Conservation (phyloP, 2,797 vertebrate genomes). For the Siniperca scherzeri region DNA sequence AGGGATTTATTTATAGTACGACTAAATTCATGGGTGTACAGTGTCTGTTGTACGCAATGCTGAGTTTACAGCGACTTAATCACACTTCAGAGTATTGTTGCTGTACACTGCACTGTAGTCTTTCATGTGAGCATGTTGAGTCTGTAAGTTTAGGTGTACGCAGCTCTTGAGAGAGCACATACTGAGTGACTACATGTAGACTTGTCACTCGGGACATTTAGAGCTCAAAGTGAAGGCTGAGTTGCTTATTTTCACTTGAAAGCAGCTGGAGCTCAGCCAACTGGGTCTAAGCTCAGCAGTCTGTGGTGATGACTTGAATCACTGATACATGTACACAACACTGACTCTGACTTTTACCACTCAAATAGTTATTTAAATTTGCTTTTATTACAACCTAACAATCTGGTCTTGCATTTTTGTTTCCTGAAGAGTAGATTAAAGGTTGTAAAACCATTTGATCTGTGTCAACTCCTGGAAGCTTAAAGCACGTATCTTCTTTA, state of each 20-base stretch:
- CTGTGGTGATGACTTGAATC: not conserved
- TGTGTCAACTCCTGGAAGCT: not conserved
- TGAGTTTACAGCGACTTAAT: not conserved
- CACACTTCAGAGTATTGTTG: not conserved
- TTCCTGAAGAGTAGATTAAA: not conserved
- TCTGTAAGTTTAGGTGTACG: not conserved
- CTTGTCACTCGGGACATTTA: too few relatives aligned
- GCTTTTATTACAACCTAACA: not conserved
- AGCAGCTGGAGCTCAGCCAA: constrained; percentile 26
- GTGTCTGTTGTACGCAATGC: not conserved
- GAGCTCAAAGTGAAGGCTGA: not conserved
- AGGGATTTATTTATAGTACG: not conserved
- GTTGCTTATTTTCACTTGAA: not conserved
- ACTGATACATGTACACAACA: not conserved
- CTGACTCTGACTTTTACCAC: constrained; percentile 14
- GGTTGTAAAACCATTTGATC: not conserved
- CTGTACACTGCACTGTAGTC: not conserved
- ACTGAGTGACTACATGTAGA: not conserved
- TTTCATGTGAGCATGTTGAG: not conserved
- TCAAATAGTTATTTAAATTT: constrained; percentile 4
- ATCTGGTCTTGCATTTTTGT: not conserved
- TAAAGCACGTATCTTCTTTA: not conserved
- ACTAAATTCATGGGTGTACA: not conserved
- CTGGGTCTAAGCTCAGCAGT: constrained; percentile 17
- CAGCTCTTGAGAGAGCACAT: not conserved